Conservation (phyloP, 2,113 vertebrate species). For the Corydoras sp. region DNA sequence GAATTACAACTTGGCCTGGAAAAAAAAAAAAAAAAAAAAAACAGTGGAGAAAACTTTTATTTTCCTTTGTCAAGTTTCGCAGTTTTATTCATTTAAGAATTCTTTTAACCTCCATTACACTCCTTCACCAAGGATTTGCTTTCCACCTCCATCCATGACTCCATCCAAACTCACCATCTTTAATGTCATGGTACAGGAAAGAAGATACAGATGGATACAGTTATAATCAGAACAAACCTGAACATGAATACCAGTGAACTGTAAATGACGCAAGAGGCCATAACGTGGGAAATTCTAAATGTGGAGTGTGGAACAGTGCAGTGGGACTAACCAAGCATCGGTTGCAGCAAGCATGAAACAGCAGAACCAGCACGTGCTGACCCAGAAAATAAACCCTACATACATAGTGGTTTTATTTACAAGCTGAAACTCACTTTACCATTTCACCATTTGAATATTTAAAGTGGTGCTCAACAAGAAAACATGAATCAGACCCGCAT, state of each 20-base stretch:
- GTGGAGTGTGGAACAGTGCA: conserved; percentile 58
- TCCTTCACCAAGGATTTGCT: conserved; percentile 17
- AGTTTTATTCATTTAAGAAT: conserved; percentile 41
- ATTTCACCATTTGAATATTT: conserved; percentile 20
- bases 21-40: too few relatives aligned
- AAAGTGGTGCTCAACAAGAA: conserved; percentile 26
- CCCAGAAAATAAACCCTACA: conserved; percentile 38
- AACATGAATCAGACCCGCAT: conserved; percentile 39
- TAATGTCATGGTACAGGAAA: conserved; percentile 60
- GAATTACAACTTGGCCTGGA: too few relatives aligned
- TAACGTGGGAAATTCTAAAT: conserved; percentile 22
- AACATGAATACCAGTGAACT: conserved; percentile 19
- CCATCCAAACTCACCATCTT: conserved; percentile 56
- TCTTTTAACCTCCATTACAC: conserved; percentile 47
- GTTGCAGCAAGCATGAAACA: conserved; percentile 60
- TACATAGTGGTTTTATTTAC: conserved; percentile 47
- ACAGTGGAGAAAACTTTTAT: too few relatives aligned
- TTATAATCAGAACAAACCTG: conserved; percentile 43
- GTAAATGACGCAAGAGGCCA: conserved; percentile 9
- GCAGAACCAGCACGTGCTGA: conserved; percentile 36
- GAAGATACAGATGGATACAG: conserved; percentile 28
- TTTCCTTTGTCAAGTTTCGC: too few relatives aligned
- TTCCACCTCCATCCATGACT: conserved; percentile 36
- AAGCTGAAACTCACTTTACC: conserved; percentile 29
- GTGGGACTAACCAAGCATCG: conserved; percentile 2